Evolutionary conservation across 2,113 vertebrate species (phyloP).

Genomic region (Montifringilla adamsi): DNA sequence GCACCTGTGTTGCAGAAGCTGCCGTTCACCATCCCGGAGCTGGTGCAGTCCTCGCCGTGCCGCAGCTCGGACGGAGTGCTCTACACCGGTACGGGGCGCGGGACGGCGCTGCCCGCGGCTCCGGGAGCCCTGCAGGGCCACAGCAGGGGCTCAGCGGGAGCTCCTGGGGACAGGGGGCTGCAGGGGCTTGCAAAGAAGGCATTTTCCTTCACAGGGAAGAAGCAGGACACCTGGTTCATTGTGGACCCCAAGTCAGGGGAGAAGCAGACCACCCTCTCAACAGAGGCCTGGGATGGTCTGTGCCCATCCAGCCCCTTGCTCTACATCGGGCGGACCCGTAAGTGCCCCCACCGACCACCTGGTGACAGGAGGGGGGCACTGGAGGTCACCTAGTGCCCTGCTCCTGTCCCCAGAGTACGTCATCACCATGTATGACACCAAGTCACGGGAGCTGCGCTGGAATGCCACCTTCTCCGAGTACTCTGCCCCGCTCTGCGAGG

Average conservation of each 20-base stretch:
- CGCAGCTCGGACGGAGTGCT: constrained; percentile 92
- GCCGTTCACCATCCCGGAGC: constrained; percentile 95
- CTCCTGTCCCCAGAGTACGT: constrained; percentile 81
- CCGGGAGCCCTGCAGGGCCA: background rate
- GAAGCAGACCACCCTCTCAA: constrained; percentile 89
- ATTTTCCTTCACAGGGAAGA: constrained; percentile 80
- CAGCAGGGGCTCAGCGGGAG: accelerated
- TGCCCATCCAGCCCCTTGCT: constrained; percentile 85
- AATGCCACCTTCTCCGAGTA: constrained; percentile 93
- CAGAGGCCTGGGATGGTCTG: constrained; percentile 82
- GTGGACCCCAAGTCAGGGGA: constrained; percentile 94
- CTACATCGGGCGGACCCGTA: constrained; percentile 93
- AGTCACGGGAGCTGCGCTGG: constrained; percentile 87
- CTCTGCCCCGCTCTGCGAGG: constrained; percentile 80
- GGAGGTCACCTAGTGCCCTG: background rate
- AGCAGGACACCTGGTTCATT: constrained; percentile 93
- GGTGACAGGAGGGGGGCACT: accelerated
- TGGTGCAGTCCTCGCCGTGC: constrained; percentile 94
- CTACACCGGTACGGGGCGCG: constrained; percentile 80
- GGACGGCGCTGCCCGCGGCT: accelerated
- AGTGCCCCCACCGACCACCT: accelerated
- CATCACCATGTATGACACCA: constrained; percentile 95
- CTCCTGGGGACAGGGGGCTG: accelerated
- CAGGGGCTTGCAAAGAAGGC: accelerated
- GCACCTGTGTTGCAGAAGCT: constrained; percentile 80